Base-by-base conservation (phyloP, 2,797 vertebrate species). In the Sebastolobus altivelis region DNA sequence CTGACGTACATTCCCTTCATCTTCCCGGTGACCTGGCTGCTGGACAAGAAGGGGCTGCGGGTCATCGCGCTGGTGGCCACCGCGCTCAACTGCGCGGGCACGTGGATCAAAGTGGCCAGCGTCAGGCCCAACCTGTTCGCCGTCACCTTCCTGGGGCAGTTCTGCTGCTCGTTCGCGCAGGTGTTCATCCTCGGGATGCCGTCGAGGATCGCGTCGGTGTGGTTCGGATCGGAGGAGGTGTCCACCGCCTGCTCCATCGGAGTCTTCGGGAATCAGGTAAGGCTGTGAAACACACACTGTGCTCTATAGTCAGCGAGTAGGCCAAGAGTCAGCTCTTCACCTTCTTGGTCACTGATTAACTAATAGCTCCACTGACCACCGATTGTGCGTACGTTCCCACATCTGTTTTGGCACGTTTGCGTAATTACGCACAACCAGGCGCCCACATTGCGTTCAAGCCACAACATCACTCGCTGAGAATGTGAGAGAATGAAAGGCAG, bases 141-240 rank as follows among this genome's bases (percentile, higher is more conserved):
- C 29, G 92, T 99, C 81, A 98, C 98, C 14, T 94, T 98, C 85
- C 74, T 97, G 11, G 98, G 97, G 0, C 98, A 99, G 95, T 90
- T 96, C 76, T 90, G 92, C 61, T 97, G 97, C 85, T 97, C 98
- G 0, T 80, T 96, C 1, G 97, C 98, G 1, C 98, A 99, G 93
- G 96, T 99, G 49, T 99, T 99, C 91, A 98, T 99, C 94, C 94
- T 99, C 60, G 98, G 99, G 29, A 95, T 99, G 95, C 98, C 98
- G 6, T 99, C 99, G 0, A 95, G 87, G 65, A 95, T 99, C 80
- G 98, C 98, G 4, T 98, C 98, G 0, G 97, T 99, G 78, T 99
- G 99, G 99, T 99, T 99, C 78, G 98, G 98, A 0, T 96, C 98
- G 4, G 93, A 92, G 43, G 98, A 99, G 79, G 98, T 99, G 78